These are phyloP conservation scores for Gambusia yucatana DNA, from an alignment of 2,797 vertebrate species.

Conservation along the genomic window DNA sequence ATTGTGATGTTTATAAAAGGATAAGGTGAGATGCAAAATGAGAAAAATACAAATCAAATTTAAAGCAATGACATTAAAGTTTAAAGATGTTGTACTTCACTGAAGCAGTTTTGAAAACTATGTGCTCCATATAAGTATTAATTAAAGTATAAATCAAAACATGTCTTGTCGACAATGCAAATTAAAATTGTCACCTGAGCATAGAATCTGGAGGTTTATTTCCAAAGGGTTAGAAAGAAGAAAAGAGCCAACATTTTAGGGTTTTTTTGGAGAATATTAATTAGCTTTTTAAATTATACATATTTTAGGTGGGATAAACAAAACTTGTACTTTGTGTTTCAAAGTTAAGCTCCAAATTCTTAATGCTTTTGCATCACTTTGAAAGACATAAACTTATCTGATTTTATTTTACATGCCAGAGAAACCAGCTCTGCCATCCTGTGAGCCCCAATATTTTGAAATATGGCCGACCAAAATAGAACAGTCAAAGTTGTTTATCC, in stretches of 20 bases:
- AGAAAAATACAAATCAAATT: background rate
- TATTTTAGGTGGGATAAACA: background rate
- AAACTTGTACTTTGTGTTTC: background rate
- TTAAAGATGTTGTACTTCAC: background rate
- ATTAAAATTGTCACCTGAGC: background rate
- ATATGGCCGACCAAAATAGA: constrained; percentile 49
- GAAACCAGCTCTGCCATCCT: constrained; percentile 7
- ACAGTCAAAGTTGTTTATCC: constrained; percentile 28
- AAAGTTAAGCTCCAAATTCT: background rate
- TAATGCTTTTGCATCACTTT: background rate
- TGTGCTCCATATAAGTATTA: background rate
- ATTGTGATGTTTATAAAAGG: no score
- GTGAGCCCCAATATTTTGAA: constrained; percentile 1
- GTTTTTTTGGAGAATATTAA: background rate
- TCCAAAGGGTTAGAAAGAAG: background rate
- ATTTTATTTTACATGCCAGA: background rate
- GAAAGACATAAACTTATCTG: background rate
- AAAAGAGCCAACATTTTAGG: background rate
- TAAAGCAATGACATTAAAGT: background rate
- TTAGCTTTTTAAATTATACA: background rate
- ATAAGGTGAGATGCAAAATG: background rate
- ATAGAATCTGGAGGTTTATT: background rate
- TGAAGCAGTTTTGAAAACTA: background rate
- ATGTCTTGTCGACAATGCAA: background rate
- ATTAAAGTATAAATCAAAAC: background rate